phyloP scores from a whole-genome alignment of 2,113 vertebrate species.

The Sarotherodon lohbergeri region DNA sequence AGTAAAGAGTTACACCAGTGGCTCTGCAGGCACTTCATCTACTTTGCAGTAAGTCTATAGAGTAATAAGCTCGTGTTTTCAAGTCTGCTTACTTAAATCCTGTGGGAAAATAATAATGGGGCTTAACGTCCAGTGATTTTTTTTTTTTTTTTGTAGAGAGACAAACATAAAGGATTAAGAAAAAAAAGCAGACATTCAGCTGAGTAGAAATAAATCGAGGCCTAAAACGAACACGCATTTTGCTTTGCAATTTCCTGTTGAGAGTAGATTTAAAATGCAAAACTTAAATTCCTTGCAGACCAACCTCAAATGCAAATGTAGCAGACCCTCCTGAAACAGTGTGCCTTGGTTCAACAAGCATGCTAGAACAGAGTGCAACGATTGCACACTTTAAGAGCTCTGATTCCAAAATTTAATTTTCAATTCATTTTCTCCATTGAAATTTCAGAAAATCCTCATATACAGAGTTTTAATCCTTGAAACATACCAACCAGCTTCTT shows the following conservation, averaged over 20 bases:
- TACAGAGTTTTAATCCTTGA: not conserved
- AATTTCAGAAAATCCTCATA: not conserved
- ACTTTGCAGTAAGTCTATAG: conserved; percentile 1
- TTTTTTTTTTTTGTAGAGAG: not conserved
- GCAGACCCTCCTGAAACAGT: not conserved
- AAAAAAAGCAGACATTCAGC: not conserved
- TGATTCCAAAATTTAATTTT: not conserved
- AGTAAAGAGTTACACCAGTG: not conserved
- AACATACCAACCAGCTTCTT: not conserved
- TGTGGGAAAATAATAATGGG: conserved; percentile 12
- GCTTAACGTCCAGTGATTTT: not conserved
- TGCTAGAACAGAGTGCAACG: not conserved
- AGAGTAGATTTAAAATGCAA: not conserved
- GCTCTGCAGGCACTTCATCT: conserved; percentile 12
- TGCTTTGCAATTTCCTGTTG: not conserved
- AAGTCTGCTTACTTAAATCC: conserved; percentile 23
- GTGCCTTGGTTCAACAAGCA: not conserved
- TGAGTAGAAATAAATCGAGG: not conserved
- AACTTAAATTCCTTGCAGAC: not conserved
- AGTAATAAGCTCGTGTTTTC: conserved; percentile 16
- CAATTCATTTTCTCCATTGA: not conserved
- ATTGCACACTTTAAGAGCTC: not conserved
- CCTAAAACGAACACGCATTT: not conserved
- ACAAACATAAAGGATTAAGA: conserved; percentile 17
- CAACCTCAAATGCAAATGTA: not conserved